These are phyloP conservation scores for Diaperis boleti DNA, from an alignment of 2,888 invertebrate species.

Conservation along the genomic window DNA sequence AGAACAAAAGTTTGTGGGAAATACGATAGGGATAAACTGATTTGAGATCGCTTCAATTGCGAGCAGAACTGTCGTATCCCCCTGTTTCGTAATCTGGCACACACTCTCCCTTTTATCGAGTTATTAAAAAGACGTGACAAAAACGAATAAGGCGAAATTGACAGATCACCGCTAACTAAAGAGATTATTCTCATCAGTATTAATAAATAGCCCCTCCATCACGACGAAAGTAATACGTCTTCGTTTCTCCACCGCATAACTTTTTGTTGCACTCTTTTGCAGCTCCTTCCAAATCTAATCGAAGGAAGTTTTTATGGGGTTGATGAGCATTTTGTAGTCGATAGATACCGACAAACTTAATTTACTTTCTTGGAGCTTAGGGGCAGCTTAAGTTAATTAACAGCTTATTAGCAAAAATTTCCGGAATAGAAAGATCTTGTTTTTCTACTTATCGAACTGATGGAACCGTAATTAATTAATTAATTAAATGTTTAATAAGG, in stretches of 20 bases:
- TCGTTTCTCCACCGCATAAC: slow-evolving; percentile 15
- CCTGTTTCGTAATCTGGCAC: not conserved
- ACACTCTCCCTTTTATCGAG: not conserved
- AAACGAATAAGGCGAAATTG: slow-evolving; percentile 7
- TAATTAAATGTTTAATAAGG: slow-evolving; percentile 43
- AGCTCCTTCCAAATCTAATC: slow-evolving; percentile 47
- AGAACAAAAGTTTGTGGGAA: slow-evolving; percentile 38
- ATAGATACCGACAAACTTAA: slow-evolving; percentile 54
- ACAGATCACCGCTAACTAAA: slow-evolving; percentile 25
- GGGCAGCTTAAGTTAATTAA: slow-evolving; percentile 56
- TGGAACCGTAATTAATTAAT: slow-evolving; percentile 52
- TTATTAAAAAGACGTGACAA: not conserved
- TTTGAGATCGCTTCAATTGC: slow-evolving; percentile 26
- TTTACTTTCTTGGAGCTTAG: slow-evolving; percentile 50
- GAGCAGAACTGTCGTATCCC: slow-evolving; percentile 15
- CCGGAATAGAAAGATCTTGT: slow-evolving; percentile 51
- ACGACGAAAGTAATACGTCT: slow-evolving; percentile 26
- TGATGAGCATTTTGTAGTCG: slow-evolving; percentile 53
- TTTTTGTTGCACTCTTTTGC: slow-evolving; percentile 21
- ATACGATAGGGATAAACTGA: slow-evolving; percentile 35
- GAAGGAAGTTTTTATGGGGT: slow-evolving; percentile 44
- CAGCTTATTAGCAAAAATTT: slow-evolving; percentile 59
- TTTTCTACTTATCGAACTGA: slow-evolving; percentile 48
- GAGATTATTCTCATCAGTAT: slow-evolving; percentile 22
- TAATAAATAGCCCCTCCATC: slow-evolving; percentile 28